Conservation (phyloP, 2,113 vertebrate genomes). For the Capreolus pygargus region DNA sequence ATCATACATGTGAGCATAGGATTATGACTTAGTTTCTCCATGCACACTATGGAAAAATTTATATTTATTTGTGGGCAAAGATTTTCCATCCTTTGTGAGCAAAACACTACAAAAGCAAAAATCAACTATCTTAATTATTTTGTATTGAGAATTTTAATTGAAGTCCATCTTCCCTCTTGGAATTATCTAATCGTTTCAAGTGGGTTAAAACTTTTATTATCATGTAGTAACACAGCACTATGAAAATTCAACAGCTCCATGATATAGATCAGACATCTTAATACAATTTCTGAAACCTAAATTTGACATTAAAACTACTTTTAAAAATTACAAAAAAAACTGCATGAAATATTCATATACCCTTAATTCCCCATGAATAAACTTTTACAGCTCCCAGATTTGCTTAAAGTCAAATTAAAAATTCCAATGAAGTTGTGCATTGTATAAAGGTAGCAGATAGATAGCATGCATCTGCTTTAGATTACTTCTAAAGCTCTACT, state of each 20-base stretch:
- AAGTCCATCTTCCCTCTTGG: not conserved
- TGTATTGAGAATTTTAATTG: not conserved
- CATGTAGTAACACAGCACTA: not conserved
- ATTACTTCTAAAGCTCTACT: not conserved
- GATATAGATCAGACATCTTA: not conserved
- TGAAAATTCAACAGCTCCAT: not conserved
- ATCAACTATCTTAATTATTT: not conserved
- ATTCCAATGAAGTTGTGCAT: not conserved
- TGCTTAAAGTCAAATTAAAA: not conserved
- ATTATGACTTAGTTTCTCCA: constrained; percentile 43
- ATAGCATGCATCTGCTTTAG: not conserved
- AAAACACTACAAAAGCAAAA: not conserved
- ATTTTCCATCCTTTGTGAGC: not conserved
- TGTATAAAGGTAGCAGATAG: not conserved
- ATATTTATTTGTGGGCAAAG: not conserved
- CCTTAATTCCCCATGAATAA: not conserved
- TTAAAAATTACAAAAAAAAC: not conserved
- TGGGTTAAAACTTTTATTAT: not conserved
- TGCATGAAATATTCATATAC: not conserved
- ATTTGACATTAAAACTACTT: not conserved
- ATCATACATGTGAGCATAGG: not conserved
- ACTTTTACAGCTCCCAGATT: not conserved
- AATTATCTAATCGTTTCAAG: not conserved
- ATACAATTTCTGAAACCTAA: not conserved
- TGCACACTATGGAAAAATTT: not conserved